Base-by-base conservation (phyloP, 2,888 invertebrate species). In the Monoplex corrugatus region DNA sequence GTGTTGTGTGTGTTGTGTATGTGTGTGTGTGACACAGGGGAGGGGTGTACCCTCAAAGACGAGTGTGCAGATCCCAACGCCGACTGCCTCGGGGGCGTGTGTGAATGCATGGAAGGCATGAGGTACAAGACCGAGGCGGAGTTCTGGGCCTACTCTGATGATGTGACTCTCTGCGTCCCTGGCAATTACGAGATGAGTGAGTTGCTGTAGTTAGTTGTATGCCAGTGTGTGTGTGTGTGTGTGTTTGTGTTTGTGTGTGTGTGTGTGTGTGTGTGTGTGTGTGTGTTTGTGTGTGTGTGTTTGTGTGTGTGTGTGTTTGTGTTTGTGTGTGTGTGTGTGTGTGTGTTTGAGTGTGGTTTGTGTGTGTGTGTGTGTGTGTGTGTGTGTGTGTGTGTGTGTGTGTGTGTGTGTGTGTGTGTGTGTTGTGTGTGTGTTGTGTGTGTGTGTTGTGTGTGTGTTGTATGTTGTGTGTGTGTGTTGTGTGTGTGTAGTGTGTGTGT, bases 1-100 rank as follows among this genome's bases (percentile, higher is more conserved):
- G 2, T n/a, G 28, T 5, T 40, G 63, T 63, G 38, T 28, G 23
- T 86, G 28, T 63, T 68, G 68, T 68, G 13, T 32, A 1, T 75
- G n/a, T n/a, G 32, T 87, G 28, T 80, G 16, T 86, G 35, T 57
- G 63, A 68, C 0, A 13, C 89, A 89, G 91, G 89, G 6, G 91
- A 91, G 38, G 23, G 28, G 5, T 90, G 90, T 40, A 32, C n/a
- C n/a, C 35, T 57, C 0, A 86, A 44, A 0, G 87, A 85, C n/a
- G 87, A 89, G 35, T 91, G 91, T 35, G 85, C 89, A 13, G 91
- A 91, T 28, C 84, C 89, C 10, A 89, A 89, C 86, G 89, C 89
- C 5, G 75, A 68, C 32, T 90, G 90, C 19, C 23, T 86, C 8
- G 85, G 88, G 10, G 87, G 88, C 23, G 63, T n/a, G 28, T 91